phyloP scores from a whole-genome alignment of 2,113 vertebrate genomes.

The Pachyramphus minor region DNA sequence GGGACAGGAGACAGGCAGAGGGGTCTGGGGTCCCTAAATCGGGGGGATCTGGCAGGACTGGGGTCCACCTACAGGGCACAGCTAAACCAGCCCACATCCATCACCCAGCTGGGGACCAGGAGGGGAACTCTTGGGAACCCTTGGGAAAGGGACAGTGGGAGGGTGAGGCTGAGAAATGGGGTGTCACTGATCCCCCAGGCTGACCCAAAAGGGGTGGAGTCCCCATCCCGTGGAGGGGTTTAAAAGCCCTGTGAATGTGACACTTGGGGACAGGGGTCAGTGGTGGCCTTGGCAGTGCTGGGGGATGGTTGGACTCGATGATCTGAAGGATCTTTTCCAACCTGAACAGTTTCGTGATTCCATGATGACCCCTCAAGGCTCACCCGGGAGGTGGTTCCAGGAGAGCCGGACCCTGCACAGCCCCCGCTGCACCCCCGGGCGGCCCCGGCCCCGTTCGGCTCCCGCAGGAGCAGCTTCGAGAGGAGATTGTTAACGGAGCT shows the following conservation, averaged over 20 bases:
- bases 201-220: neutral
- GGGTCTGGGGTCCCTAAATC: no score
- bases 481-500: neutral
- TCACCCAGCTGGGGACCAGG: no score
- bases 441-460: neutral
- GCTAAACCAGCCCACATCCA: no score
- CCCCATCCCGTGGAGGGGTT: neutral
- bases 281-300: neutral
- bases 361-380: neutral
- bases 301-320: neutral
- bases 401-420: neutral
- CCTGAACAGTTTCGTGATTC: neutral
- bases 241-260: rapidly evolving
- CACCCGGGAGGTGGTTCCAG: neutral
- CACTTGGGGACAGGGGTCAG: neutral
- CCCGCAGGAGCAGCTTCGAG: neutral
- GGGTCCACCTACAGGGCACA: no score
- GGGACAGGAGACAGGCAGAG: no score
- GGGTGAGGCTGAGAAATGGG: no score
- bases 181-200: no score
- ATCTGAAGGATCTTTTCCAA: neutral
- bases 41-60: no score
- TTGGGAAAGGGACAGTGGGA: no score
- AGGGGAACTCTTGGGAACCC: no score
- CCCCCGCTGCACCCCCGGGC: neutral